Percentiles rank a stretch among this genome's conserved stretches.
Evolutionary conservation across 1,140 invertebrate genomes (phyloP).

Genomic region (Tetragonula clypearis): DNA sequence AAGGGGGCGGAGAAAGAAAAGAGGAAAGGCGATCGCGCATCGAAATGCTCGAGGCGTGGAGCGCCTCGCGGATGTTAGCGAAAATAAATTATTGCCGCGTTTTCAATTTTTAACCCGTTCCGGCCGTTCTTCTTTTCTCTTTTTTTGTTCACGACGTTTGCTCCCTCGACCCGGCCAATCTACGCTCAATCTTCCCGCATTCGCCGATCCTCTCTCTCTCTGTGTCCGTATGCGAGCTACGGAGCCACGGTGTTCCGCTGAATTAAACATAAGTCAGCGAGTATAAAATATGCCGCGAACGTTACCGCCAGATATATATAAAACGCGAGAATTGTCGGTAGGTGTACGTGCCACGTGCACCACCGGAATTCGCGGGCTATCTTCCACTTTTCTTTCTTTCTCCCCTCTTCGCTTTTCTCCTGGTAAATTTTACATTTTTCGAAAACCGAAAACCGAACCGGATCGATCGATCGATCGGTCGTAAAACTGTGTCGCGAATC

Average conservation of each 20-base stretch:
- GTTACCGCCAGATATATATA: slow-evolving; percentile 66
- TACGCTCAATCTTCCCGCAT: slow-evolving; percentile 66
- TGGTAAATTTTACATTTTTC: slow-evolving; percentile 12
- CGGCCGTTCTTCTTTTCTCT: slow-evolving; percentile 26
- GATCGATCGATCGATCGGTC: not conserved
- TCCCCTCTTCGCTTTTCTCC: no score
- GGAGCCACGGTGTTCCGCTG: slow-evolving; percentile 65
- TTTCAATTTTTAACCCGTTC: slow-evolving; percentile 54
- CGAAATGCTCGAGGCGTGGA: slow-evolving; percentile 52
- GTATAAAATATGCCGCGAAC: slow-evolving; percentile 73
- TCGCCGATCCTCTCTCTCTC: slow-evolving; percentile 52
- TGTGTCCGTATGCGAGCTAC: slow-evolving; percentile 60
- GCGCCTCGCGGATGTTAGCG: slow-evolving; percentile 34
- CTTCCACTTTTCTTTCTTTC: not conserved
- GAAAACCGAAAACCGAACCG: slow-evolving; percentile 8
- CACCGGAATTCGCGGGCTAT: slow-evolving; percentile 11
- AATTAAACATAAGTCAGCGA: slow-evolving; percentile 75
- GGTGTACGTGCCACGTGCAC: slow-evolving; percentile 52
- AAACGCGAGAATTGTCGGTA: slow-evolving; percentile 52
- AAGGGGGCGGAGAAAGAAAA: no score
- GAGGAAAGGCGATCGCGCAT: slow-evolving; percentile 36
- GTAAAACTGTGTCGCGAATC: not conserved
- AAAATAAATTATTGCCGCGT: slow-evolving; percentile 54
- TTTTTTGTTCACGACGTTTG: slow-evolving; percentile 36
- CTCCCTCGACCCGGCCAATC: slow-evolving; percentile 61